Evolutionary conservation across 2,797 vertebrate genomes (phyloP).

Genomic region (Rhinogobio ventralis): DNA sequence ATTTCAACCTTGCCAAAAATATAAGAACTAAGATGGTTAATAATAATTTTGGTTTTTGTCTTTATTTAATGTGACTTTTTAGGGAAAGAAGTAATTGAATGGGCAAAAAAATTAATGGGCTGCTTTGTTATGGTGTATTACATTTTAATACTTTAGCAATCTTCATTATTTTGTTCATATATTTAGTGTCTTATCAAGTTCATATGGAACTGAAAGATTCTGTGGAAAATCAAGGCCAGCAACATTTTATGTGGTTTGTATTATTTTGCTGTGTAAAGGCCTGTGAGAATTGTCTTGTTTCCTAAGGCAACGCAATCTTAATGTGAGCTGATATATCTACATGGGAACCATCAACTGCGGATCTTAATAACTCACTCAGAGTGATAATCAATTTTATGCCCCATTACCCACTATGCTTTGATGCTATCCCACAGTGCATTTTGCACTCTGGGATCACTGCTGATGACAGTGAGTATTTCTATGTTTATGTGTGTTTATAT

Average conservation of each 20-base stretch:
- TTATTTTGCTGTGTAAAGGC: background rate
- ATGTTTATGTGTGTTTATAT: background rate
- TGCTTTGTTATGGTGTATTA: background rate
- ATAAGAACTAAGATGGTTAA: too few species aligned
- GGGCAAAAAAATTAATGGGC: conserved; percentile 8
- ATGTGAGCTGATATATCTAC: background rate
- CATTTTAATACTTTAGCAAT: conserved; percentile 27
- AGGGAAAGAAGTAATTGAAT: background rate
- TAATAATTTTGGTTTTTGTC: too few species aligned
- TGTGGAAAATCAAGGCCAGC: background rate
- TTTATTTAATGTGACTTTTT: too few species aligned
- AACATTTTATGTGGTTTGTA: background rate
- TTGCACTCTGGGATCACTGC: conserved; percentile 7
- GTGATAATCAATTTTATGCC: conserved; percentile 34
- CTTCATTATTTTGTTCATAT: conserved; percentile 2
- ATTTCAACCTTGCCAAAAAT: too few species aligned
- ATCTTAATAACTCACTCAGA: conserved; percentile 40
- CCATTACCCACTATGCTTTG: conserved; percentile 31
- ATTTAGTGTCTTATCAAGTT: conserved; percentile 19
- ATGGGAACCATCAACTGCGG: conserved; percentile 17
- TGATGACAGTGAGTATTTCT: background rate
- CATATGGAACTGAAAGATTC: conserved; percentile 8
- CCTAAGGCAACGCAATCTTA: background rate
- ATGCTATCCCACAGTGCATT: conserved; percentile 21
- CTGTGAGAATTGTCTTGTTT: background rate